Conservation (phyloP, 1,140 invertebrate species). For the Babylonia areolata region DNA sequence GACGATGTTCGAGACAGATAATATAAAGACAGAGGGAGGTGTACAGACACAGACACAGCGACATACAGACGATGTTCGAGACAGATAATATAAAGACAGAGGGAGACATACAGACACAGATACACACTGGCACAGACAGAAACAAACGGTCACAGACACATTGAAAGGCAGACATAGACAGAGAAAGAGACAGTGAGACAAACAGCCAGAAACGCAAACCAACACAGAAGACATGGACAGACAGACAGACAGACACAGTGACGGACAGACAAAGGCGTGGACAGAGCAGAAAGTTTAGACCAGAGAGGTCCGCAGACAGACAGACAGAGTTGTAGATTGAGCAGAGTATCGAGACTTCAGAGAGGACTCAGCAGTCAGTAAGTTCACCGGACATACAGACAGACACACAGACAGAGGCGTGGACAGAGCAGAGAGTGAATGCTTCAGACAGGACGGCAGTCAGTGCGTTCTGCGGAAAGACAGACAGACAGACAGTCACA, state of each 20-base stretch:
- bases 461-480: background rate
- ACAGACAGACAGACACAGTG: background rate
- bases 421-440: background rate
- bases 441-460: background rate
- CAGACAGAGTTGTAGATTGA: background rate
- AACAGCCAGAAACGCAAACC: background rate
- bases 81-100: too few relatives aligned
- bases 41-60: too few relatives aligned
- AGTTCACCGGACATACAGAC: background rate
- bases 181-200: background rate
- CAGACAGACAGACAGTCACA: slow-evolving; percentile 7
- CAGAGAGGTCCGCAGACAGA: background rate
- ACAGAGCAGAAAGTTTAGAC: background rate
- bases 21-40: too few relatives aligned
- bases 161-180: background rate
- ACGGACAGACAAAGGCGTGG: background rate
- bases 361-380: background rate
- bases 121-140: too few relatives aligned
- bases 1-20: too few relatives aligned
- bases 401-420: background rate
- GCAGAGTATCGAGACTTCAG: too few relatives aligned
- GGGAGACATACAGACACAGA: too few relatives aligned
- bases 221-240: background rate
- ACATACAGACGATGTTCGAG: too few relatives aligned
- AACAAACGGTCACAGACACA: too few relatives aligned